Conservation (phyloP, 1,140 invertebrate species). For the Triops cancriformis region DNA sequence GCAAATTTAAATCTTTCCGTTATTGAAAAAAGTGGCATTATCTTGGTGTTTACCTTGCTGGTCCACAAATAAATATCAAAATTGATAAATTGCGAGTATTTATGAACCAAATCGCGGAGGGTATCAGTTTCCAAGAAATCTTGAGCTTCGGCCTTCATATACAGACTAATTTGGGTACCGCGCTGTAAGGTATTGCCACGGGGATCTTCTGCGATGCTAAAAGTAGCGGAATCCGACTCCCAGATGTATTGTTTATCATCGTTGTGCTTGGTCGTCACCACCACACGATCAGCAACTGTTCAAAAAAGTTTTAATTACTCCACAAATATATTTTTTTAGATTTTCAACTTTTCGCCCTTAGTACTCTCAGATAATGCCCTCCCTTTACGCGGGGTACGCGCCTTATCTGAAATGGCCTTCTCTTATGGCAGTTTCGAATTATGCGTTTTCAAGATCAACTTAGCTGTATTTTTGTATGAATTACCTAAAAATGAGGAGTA, state of each 20-base stretch:
- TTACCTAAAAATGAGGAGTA: conserved; percentile 86
- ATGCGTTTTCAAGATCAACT: no score
- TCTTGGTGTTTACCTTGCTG: conserved; percentile 53
- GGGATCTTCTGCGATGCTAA: conserved; percentile 86
- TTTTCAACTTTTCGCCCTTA: no score
- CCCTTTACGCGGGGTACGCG: background rate
- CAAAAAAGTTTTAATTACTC: no score
- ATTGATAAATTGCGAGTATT: conserved; percentile 99
- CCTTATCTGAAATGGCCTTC: background rate
- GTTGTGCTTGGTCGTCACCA: conserved; percentile 91
- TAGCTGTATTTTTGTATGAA: background rate
- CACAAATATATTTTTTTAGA: no score
- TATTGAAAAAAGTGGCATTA: background rate
- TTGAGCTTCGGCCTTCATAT: conserved; percentile 92
- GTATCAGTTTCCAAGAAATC: conserved; percentile 92
- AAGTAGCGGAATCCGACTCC: conserved; percentile 89
- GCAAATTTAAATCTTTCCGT: background rate
- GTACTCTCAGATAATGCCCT: no score
- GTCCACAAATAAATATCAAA: conserved; percentile 97
- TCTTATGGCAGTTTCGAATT: background rate
- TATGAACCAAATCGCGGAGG: conserved; percentile 81
- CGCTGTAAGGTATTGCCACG: conserved; percentile 80
- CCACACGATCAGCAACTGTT: conserved; percentile 73
- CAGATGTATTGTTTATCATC: conserved; percentile 91
- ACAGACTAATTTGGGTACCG: conserved; percentile 77